Evolutionary conservation across 2,797 vertebrate species (phyloP).

Genomic region (Takifugu rubripes): DNA sequence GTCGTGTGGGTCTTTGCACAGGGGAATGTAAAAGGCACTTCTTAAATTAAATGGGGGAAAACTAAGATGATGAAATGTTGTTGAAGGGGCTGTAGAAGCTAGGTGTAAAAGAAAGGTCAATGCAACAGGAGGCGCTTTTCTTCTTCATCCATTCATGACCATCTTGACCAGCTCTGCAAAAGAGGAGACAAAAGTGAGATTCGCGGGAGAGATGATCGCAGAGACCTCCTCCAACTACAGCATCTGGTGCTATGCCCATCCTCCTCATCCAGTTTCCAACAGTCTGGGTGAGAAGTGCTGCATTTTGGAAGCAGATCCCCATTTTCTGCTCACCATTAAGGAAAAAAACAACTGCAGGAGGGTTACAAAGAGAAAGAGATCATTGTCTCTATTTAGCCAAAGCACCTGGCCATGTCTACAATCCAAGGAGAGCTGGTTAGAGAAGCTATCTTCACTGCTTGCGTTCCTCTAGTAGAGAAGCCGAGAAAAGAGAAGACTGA

Average conservation of each 20-base stretch:
- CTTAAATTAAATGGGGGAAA: slow-evolving; percentile 71
- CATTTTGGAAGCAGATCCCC: slow-evolving; percentile 50
- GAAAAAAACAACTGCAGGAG: slow-evolving; percentile 29
- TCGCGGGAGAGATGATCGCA: not conserved
- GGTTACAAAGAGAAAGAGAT: slow-evolving; percentile 49
- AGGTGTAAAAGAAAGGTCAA: slow-evolving; percentile 47
- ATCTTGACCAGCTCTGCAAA: slow-evolving; percentile 79
- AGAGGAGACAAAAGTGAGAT: slow-evolving; percentile 34
- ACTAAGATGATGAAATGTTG: slow-evolving; percentile 10
- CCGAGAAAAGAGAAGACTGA: slow-evolving; percentile 49
- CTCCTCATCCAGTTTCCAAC: slow-evolving; percentile 18
- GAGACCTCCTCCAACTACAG: slow-evolving; percentile 58
- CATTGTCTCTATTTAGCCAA: slow-evolving; percentile 66
- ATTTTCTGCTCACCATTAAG: slow-evolving; percentile 18
- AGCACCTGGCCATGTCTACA: slow-evolving; percentile 65
- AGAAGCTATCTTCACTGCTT: slow-evolving; percentile 65
- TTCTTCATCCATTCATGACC: slow-evolving; percentile 83
- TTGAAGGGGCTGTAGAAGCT: slow-evolving; percentile 29
- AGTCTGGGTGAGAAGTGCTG: slow-evolving; percentile 46
- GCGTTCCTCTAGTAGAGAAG: slow-evolving; percentile 68
- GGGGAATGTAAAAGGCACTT: slow-evolving; percentile 83
- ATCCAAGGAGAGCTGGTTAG: slow-evolving; percentile 71
- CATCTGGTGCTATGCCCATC: slow-evolving; percentile 22
- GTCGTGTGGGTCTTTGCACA: slow-evolving; percentile 42
- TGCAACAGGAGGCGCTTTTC: slow-evolving; percentile 41